Base-by-base conservation (phyloP, 2,888 invertebrate genomes). In the Drosophila seclusa region DNA sequence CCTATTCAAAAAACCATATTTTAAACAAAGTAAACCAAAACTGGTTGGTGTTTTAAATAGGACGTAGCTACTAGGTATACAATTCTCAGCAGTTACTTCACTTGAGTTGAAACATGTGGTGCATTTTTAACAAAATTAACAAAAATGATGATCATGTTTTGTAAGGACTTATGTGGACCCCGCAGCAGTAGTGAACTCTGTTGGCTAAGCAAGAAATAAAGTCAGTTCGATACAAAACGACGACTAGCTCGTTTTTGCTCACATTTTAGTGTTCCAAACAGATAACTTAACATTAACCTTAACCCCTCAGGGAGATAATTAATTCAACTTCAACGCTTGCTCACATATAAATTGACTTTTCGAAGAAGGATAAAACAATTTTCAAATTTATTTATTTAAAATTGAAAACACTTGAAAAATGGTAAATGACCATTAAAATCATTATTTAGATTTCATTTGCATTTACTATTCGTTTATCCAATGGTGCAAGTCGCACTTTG, bases 381-480 rank as follows among this genome's bases (percentile, higher is more conserved):
- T 40, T 31, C 8, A 31, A 8, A 31, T 31, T 31, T 31, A 8
- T n/a, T n/a, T n/a, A n/a, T n/a, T n/a, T n/a, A n/a, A n/a, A n/a
- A n/a, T n/a, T n/a, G 31, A 8, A 31, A 31, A 31, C 8, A 8
- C 8, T 31, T 31, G 31, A 31, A 18, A 38, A 1, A 8, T 18
- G 4, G 38, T 18, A 18, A 38, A 18, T 38, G 7, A 7, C 18
- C 7, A 18, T 8, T 8, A 3, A 1, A 38, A 38, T 18, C 18
- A 18, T 18, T 18, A 50, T 50, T 29, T 11, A 31, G n/a, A 31
- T n/a, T n/a, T 13, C 27, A 34, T 31, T 40, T 18, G 0, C 0
- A n/a, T 55, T 52, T 31, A 3, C 2, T 0, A 24, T 48, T 16
- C 3, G 0, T 2, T 18, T 4, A 0, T 0, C 13, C 4, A 27